These are phyloP conservation scores for Muschampia staudingeri DNA, from an alignment of 2,888 invertebrate species.

Conservation along the genomic window DNA sequence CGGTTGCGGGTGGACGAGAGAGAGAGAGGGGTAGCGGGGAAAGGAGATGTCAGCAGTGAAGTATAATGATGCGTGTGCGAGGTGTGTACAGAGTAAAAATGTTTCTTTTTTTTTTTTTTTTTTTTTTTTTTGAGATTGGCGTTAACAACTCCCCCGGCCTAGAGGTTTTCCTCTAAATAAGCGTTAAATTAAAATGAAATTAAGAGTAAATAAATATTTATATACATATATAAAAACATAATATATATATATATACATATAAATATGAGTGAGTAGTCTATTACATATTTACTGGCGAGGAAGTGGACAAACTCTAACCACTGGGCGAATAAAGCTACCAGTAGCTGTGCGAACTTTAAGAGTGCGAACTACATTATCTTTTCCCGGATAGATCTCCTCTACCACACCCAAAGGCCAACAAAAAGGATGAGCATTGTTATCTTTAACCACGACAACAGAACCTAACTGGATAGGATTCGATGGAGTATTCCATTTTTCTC, in stretches of 20 bases:
- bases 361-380: not conserved
- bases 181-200: not conserved
- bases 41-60: too few relatives aligned
- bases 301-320: not conserved
- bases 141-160: conserved; percentile 9
- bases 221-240: not conserved
- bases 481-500: conserved; percentile 26
- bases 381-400: not conserved
- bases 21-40: too few relatives aligned
- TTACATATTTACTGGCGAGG: not conserved
- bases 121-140: not conserved
- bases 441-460: not conserved
- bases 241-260: not conserved
- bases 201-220: not conserved
- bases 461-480: conserved; percentile 41
- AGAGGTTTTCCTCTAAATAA: conserved; percentile 1
- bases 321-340: conserved; percentile 7
- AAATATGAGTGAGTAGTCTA: not conserved
- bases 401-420: conserved; percentile 9
- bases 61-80: too few relatives aligned
- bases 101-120: too few relatives aligned
- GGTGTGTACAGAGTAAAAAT: too few relatives aligned
- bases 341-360: not conserved
- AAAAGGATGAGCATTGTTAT: not conserved
- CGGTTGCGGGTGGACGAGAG: too few relatives aligned